Base-by-base conservation (phyloP, 2,797 vertebrate genomes). In the Brotula barbata region DNA sequence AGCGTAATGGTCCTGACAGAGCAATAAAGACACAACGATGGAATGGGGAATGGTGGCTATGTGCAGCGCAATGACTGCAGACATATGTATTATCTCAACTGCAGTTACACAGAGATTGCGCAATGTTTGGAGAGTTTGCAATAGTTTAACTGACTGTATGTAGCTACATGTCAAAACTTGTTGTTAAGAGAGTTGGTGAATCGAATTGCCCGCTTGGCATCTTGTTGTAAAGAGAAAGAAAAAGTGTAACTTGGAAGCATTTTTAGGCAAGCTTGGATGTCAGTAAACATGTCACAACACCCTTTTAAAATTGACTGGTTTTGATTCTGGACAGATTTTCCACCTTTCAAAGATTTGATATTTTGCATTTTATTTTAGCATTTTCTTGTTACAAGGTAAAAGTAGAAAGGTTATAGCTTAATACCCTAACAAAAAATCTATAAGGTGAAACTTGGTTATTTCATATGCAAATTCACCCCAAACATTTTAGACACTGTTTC, bases 81-180 rank as follows among this genome's bases (percentile, higher is more conserved):
- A 72, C 67, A 67, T 22, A 59, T 33, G 36, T 34, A 25, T 40
- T 33, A 70, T 53, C 47, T 63, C 31, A 58, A 58, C 4, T 25
- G 47, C 22, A 50, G 73, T 55, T 56, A 19, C 59, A n/a, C 48
- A 80, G 5, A 36, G 56, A 65, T 82, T 82, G 28, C 69, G 47
- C 52, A 84, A 85, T 50, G 39, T 73, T 71, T 55, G 45, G 64
- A 34, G 31, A 62, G 58, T 56, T 61, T 57, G 57, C 55, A 68
- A 72, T 20, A 58, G 33, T 44, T 81, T 23, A 34, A 28, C 40
- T 12, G 7, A 71, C 20, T 41, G 5, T 15, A 53, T 10, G n/a
- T 10, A 52, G 23, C 33, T 19, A 49, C 60, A 63, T 71, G 77
- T 59, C 78, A 33, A 37, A 77, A 85, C 71, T 53, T 75, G 77